phyloP scores from a whole-genome alignment of 1,140 invertebrate species.

The Scylla paramamosain region DNA sequence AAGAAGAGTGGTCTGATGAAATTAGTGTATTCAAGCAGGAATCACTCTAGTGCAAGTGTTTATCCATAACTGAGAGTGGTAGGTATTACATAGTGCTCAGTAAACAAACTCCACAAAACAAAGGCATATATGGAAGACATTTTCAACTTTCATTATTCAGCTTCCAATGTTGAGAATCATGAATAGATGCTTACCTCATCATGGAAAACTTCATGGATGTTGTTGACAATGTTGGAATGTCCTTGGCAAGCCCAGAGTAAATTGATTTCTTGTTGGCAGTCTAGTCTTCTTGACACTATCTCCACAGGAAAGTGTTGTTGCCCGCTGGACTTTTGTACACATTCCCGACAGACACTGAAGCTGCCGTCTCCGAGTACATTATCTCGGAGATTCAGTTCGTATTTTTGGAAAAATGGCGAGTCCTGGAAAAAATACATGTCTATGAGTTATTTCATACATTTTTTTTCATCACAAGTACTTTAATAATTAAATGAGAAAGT shows the following conservation, averaged over 20 bases:
- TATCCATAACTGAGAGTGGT: no score
- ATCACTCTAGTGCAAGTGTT: no score
- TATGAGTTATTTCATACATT: no score
- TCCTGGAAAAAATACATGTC: constrained; percentile 83
- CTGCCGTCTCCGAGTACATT: constrained; percentile 92
- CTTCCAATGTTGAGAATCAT: no score
- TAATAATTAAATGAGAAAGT: no score
- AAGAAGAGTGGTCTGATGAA: no score
- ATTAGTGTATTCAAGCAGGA: no score
- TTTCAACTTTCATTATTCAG: no score
- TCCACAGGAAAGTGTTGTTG: constrained; percentile 94
- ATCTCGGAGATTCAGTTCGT: constrained; percentile 87
- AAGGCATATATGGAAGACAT: no score
- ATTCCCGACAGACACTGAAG: constrained; percentile 93
- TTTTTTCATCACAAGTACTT: no score
- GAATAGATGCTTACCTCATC: constrained; percentile 84
- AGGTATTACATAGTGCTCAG: no score
- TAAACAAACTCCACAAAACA: no score
- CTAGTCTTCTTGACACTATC: constrained; percentile 90
- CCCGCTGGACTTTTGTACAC: constrained; percentile 87
- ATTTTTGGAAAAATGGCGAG: constrained; percentile 92
- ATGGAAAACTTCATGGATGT: constrained; percentile 87
- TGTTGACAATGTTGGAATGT: constrained; percentile 94
- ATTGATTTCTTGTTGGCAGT: constrained; percentile 88
- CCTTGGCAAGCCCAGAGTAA: constrained; percentile 90